These are phyloP conservation scores for Halesus radiatus DNA, from an alignment of 1,140 invertebrate genomes.

Conservation along the genomic window DNA sequence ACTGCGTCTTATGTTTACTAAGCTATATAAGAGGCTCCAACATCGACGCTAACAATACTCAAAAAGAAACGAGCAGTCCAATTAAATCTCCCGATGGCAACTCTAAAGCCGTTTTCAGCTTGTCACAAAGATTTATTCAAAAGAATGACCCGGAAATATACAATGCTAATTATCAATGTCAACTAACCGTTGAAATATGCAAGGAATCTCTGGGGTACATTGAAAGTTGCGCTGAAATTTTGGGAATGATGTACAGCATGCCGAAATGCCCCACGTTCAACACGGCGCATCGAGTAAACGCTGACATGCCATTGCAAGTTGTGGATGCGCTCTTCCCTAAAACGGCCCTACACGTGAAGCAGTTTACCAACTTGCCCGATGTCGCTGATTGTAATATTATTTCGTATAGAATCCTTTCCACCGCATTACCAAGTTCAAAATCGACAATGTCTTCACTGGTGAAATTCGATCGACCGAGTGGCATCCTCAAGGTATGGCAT, in stretches of 20 bases:
- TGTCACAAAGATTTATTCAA: slow-evolving; percentile 45
- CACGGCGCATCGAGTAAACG: slow-evolving; percentile 88
- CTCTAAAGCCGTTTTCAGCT: slow-evolving; percentile 40
- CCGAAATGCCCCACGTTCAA: slow-evolving; percentile 94
- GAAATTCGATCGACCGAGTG: slow-evolving; percentile 85
- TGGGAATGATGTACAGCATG: slow-evolving; percentile 95
- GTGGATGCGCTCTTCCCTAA: slow-evolving; percentile 91
- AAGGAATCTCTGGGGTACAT: slow-evolving; percentile 89
- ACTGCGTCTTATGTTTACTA: slow-evolving; percentile 92
- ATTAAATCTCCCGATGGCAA: slow-evolving; percentile 58
- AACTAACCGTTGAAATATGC: slow-evolving; percentile 79
- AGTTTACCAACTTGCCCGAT: slow-evolving; percentile 64
- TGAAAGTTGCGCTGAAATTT: slow-evolving; percentile 86
- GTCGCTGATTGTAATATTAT: slow-evolving; percentile 69
- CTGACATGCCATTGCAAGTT: slow-evolving; percentile 81
- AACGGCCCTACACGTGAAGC: slow-evolving; percentile 67
- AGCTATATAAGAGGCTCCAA: slow-evolving; percentile 73
- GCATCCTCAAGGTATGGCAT: slow-evolving; percentile 92
- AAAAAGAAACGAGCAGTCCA: slow-evolving; percentile 46
- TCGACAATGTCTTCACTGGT: slow-evolving; percentile 73
- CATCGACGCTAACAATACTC: slow-evolving; percentile 61
- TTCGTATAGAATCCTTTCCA: slow-evolving; percentile 74
- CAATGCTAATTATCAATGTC: slow-evolving; percentile 57
- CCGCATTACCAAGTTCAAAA: slow-evolving; percentile 72
- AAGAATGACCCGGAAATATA: slow-evolving; percentile 42